Percentiles rank a stretch among this genome's conserved stretches.
These are phyloP conservation scores for Temnothorax rugatulus DNA, from an alignment of 2,888 invertebrate genomes.

Conservation along the genomic window DNA sequence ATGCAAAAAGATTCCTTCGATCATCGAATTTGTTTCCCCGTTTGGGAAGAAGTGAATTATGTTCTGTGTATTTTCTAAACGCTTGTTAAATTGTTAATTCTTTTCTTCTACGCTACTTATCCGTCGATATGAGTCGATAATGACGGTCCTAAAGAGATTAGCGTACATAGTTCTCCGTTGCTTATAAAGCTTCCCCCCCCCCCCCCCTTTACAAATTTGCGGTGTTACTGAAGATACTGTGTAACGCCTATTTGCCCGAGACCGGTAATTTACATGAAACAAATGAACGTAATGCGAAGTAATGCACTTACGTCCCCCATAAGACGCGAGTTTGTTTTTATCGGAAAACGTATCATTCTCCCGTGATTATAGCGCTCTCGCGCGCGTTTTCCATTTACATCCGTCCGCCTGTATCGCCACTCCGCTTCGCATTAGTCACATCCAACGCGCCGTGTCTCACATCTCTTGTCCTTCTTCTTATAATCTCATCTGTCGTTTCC, in stretches of 20 bases:
- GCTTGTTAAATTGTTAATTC: not conserved
- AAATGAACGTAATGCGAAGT: slow-evolving; percentile 3
- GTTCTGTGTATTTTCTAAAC: not conserved
- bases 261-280: slow-evolving; percentile 21
- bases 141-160: slow-evolving; percentile 3
- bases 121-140: not conserved
- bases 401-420: slow-evolving; percentile 34
- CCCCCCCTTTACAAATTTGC: slow-evolving; percentile 30
- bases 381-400: slow-evolving; percentile 43
- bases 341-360: slow-evolving; percentile 31
- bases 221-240: slow-evolving; percentile 8
- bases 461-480: slow-evolving; percentile 17
- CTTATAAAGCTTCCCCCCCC: slow-evolving; percentile 31
- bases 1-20: slow-evolving; percentile 19
- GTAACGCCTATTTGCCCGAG: not conserved
- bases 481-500: slow-evolving; percentile 22
- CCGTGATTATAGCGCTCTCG: slow-evolving; percentile 30
- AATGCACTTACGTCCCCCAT: not conserved
- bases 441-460: not conserved
- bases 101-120: not conserved
- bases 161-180: not conserved
- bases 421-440: slow-evolving; percentile 49
- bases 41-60: not conserved
- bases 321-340: slow-evolving; percentile 35
- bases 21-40: not conserved